Base-by-base conservation (phyloP, 2,113 vertebrate genomes). In the Apodemus sylvaticus region DNA sequence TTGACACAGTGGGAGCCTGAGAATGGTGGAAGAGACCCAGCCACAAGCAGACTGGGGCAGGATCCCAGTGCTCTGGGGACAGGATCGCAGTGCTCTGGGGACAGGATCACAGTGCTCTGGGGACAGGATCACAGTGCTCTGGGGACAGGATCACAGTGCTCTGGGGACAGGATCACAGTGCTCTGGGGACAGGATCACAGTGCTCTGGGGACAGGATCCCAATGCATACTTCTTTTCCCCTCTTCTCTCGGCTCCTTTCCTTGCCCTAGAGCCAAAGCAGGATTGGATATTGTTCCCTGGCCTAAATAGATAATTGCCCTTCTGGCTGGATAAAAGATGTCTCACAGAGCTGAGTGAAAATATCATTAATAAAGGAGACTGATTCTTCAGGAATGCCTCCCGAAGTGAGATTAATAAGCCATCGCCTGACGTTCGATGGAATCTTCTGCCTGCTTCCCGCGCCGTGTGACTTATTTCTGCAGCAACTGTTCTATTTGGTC, bases 391-490 rank as follows among this genome's bases (percentile, higher is more conserved):
- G 96, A 98, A 98, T 98, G 98, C 98, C 98, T 99, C 98, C 98
- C 98, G 98, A 99, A 99, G 98, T 98, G 98, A 99, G 98, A 99
- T 99, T 99, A 99, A 99, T 99, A 99, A 99, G 98, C 98, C 98
- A 97, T 99, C 98, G 98, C 98, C 99, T 97, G 98, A 98, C 97
- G 98, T 98, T 99, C 98, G 98, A 98, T 98, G 98, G 98, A 98
- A 98, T 99, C 98, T 98, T 98, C 98, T 97, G 98, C 97, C 98
- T 98, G 98, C 98, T 98, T n/a, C n/a, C 97, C 97, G 98, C 98
- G 55, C 98, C 62, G 97, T 98, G 93, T 97, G 98, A 98, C 98
- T 99, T 98, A 98, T 98, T 98, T 98, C 98, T 98, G 98, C 98
- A 98, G 98, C 98, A 98, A 98, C 98, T 97, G 97, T 98, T 98